These are phyloP conservation scores for Otocyon megalotis DNA, from an alignment of 2,113 vertebrate species.

Conservation along the genomic window DNA sequence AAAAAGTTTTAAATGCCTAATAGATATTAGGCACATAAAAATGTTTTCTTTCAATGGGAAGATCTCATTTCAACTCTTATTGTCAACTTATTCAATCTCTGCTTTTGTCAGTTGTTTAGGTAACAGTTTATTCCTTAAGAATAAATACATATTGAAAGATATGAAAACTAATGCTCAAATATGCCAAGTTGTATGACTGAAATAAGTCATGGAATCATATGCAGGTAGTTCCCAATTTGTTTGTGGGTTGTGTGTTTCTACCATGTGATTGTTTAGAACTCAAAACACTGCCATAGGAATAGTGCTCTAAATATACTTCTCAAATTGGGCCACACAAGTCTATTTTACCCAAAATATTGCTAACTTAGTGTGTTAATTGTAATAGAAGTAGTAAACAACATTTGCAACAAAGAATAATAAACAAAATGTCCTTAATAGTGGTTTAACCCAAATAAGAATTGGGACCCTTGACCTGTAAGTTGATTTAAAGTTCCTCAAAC, in stretches of 20 bases:
- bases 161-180: not conserved
- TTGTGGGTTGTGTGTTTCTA: not conserved
- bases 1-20: not conserved
- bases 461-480: not conserved
- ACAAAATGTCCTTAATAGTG: not conserved
- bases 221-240: not conserved
- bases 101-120: not conserved
- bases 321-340: not conserved
- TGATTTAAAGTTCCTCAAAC: not conserved
- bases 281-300: not conserved
- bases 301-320: not conserved
- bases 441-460: not conserved
- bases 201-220: not conserved
- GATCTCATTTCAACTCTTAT: not conserved
- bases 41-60: not conserved
- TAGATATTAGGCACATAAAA: not conserved
- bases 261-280: not conserved
- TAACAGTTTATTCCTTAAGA: conserved; percentile 1
- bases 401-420: not conserved
- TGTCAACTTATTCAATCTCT: not conserved
- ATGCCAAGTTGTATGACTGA: not conserved
- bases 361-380: not conserved
- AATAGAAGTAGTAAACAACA: not conserved
- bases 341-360: not conserved
- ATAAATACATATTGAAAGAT: not conserved